These are phyloP conservation scores for Sebastes miniatus DNA, from an alignment of 2,797 vertebrate species.

Conservation along the genomic window DNA sequence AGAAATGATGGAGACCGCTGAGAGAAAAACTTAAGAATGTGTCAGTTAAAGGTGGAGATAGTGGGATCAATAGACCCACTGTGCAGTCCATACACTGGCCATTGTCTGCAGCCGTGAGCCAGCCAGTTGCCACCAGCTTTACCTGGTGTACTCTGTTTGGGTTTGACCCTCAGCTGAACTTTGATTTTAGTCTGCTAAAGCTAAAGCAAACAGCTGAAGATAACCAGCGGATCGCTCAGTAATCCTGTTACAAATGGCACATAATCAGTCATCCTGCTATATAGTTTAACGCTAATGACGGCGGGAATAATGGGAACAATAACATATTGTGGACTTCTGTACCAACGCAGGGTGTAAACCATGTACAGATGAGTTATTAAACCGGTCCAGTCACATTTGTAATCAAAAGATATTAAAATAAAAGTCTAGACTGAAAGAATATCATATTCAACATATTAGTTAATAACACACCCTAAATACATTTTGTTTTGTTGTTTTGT, in stretches of 20 bases:
- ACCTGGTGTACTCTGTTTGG: constrained; percentile 49
- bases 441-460: background rate
- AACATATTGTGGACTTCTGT: background rate
- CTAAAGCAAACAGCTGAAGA: constrained; percentile 67
- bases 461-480: background rate
- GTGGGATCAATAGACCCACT: constrained; percentile 58
- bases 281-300: constrained; percentile 34
- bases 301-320: constrained; percentile 7
- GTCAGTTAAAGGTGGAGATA: constrained; percentile 20
- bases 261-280: constrained; percentile 46
- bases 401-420: background rate
- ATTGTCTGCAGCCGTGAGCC: constrained; percentile 49
- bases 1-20: background rate
- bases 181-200: constrained; percentile 68
- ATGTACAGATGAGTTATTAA: background rate
- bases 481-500: background rate
- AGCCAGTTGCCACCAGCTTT: constrained; percentile 27
- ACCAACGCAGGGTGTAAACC: background rate
- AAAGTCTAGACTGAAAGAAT: background rate
- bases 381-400: background rate
- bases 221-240: constrained; percentile 53
- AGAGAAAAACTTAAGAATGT: background rate
- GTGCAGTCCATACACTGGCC: constrained; percentile 38
- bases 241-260: constrained; percentile 54
- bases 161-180: constrained; percentile 78